Percentiles rank a stretch among this genome's conserved stretches.
phyloP scores from a whole-genome alignment of 2,888 invertebrate genomes.

The Chouioia cunea region DNA sequence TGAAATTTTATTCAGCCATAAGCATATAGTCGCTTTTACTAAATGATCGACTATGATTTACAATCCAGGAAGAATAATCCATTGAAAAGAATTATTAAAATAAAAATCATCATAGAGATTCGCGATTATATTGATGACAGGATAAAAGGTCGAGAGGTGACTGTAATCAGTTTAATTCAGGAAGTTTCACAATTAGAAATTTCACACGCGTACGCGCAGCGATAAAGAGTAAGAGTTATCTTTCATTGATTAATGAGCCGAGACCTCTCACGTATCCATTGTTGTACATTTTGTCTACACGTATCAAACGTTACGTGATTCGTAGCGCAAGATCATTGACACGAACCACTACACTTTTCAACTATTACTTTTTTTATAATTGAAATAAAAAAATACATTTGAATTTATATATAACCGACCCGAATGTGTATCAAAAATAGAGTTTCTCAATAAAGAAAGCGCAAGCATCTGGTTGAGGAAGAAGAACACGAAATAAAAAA shows the following conservation, averaged over 20 bases:
- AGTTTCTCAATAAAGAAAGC: constrained; percentile 43
- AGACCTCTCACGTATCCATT: constrained; percentile 41
- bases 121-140: background rate
- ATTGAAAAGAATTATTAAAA: constrained; percentile 16
- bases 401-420: background rate
- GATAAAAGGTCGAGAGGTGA: constrained; percentile 38
- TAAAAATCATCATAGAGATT: background rate
- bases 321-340: background rate
- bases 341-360: background rate
- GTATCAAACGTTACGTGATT: constrained; percentile 33
- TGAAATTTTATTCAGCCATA: background rate
- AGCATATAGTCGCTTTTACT: background rate
- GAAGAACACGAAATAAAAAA: background rate
- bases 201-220: constrained; percentile 1
- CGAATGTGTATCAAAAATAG: background rate
- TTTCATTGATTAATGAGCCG: constrained; percentile 40
- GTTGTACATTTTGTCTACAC: constrained; percentile 24
- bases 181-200: constrained; percentile 47
- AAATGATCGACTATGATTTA: constrained; percentile 31
- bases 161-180: background rate
- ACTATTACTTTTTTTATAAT: background rate
- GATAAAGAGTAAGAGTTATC: constrained; percentile 41
- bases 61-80: constrained; percentile 18
- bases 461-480: background rate
- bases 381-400: background rate